Conservation (phyloP, 2,797 vertebrate genomes). For the Decapterus maruadsi region DNA sequence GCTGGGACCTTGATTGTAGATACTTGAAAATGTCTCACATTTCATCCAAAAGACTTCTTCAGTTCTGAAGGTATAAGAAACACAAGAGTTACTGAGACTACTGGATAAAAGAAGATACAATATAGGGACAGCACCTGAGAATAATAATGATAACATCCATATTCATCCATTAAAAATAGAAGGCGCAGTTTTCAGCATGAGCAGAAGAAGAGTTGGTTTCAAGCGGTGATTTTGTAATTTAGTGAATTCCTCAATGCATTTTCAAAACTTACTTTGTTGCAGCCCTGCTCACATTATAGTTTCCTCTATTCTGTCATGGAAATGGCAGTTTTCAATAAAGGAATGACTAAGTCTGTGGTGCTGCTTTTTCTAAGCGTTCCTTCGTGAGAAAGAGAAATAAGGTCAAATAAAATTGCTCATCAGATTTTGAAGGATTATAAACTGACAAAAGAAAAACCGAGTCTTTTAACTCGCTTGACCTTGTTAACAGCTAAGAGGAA, state of each 20-base stretch:
- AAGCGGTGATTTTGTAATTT: neutral
- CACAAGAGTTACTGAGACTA: conserved; percentile 13
- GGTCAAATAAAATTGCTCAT: conserved; percentile 6
- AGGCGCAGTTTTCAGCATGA: neutral
- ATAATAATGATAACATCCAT: neutral
- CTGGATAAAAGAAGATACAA: neutral
- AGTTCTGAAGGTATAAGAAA: conserved; percentile 13
- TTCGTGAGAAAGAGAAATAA: neutral
- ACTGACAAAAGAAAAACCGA: neutral
- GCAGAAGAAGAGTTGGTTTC: neutral
- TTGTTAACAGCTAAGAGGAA: neutral
- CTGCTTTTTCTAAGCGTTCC: neutral
- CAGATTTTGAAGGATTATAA: neutral
- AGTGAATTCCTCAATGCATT: neutral
- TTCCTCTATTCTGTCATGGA: neutral
- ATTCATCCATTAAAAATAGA: neutral
- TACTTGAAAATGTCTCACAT: neutral
- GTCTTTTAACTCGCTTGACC: neutral
- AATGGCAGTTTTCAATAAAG: neutral
- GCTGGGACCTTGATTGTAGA: neutral
- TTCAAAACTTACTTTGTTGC: neutral
- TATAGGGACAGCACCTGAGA: conserved; percentile 1
- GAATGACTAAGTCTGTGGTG: no score
- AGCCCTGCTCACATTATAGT: neutral
- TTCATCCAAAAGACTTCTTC: neutral